These are phyloP conservation scores for Caranx ignobilis DNA, from an alignment of 2,113 vertebrate genomes.

Conservation along the genomic window DNA sequence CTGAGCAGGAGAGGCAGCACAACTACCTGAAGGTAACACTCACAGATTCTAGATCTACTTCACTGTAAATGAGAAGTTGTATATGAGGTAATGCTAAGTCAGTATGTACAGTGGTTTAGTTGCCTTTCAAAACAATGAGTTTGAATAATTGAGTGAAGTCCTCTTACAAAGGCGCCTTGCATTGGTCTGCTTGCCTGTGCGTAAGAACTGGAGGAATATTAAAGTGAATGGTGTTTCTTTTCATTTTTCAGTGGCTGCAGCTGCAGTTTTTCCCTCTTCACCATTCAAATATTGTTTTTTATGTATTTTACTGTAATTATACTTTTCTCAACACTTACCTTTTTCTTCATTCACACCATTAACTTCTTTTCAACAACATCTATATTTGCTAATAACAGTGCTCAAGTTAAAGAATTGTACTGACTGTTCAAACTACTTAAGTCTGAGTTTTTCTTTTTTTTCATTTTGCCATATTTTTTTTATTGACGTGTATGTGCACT, in stretches of 20 bases:
- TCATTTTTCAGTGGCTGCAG: slow-evolving; percentile 52
- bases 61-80: background rate
- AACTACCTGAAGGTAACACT: slow-evolving; percentile 95
- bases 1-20: slow-evolving; percentile 98
- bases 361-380: background rate
- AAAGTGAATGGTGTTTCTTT: slow-evolving; percentile 58
- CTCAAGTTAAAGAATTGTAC: background rate
- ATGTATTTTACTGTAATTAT: background rate
- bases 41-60: background rate
- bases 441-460: no score
- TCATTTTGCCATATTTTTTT: background rate
- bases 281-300: slow-evolving; percentile 47
- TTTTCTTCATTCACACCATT: background rate
- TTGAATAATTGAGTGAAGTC: background rate
- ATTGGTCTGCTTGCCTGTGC: slow-evolving; percentile 69
- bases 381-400: background rate
- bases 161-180: slow-evolving; percentile 75
- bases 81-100: background rate
- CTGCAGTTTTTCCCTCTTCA: slow-evolving; percentile 32
- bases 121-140: background rate
- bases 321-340: no score
- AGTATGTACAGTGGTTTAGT: background rate
- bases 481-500: slow-evolving; percentile 27
- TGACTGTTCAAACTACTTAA: background rate
- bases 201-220: slow-evolving; percentile 74